Evolutionary conservation across 2,888 invertebrate species (phyloP).

Genomic region (Dynastes hyllus): DNA sequence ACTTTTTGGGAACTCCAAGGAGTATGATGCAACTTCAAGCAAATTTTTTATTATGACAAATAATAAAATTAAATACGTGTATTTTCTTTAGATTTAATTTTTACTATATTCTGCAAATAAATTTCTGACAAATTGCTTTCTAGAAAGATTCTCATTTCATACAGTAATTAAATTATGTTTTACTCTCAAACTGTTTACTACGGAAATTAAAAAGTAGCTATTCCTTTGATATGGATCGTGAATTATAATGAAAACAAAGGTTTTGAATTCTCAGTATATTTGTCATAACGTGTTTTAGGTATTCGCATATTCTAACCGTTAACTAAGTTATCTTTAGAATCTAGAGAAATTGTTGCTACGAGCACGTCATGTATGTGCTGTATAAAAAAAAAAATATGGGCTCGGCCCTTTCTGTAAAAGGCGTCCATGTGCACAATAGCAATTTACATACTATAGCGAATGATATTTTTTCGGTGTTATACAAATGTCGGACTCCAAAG

Average conservation of each 20-base stretch:
- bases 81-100: neutral
- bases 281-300: neutral
- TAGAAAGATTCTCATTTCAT: neutral
- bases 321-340: neutral
- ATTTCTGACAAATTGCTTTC: neutral
- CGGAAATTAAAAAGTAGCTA: neutral
- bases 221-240: neutral
- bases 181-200: too few relatives aligned
- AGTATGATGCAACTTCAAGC: neutral
- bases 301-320: neutral
- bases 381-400: neutral
- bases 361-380: too few relatives aligned
- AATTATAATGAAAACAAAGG: neutral
- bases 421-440: slow-evolving; percentile 20
- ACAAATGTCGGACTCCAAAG: neutral
- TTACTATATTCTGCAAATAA: neutral
- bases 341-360: neutral
- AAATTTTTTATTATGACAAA: neutral
- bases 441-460: slow-evolving; percentile 31
- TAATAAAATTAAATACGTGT: neutral
- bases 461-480: slow-evolving; percentile 25
- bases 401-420: neutral
- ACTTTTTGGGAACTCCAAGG: neutral
- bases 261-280: neutral
- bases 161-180: neutral